Percentiles rank a stretch among this genome's conserved stretches.
Conservation (phyloP, 2,888 invertebrate species). For the Cheilosia impressa region DNA sequence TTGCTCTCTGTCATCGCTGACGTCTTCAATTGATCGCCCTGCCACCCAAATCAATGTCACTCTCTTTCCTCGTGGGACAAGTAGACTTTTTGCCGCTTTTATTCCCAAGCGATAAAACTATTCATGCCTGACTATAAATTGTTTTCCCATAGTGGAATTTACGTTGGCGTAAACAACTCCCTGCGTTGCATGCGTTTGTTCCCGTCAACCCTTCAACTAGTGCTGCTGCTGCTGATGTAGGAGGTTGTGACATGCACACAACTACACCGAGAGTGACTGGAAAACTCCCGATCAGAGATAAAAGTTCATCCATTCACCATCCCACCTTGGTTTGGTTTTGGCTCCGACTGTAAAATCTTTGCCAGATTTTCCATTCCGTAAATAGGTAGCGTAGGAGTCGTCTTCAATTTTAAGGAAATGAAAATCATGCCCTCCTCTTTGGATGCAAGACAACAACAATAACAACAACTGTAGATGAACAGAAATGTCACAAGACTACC, state of each 20-base stretch:
- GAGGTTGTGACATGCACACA: conserved; percentile 31
- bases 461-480: not conserved
- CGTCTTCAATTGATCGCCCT: conserved; percentile 9
- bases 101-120: conserved; percentile 50
- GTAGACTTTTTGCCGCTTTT: conserved; percentile 3
- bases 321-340: conserved; percentile 44
- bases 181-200: conserved; percentile 22
- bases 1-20: conserved; percentile 18
- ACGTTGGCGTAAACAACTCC: conserved; percentile 56
- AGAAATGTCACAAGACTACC: conserved; percentile 40
- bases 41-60: not conserved
- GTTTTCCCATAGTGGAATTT: conserved; percentile 45
- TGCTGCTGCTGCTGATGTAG: conserved; percentile 15
- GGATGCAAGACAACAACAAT: not conserved
- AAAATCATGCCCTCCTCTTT: conserved; percentile 46
- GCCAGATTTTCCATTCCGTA: conserved; percentile 71
- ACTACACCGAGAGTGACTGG: not conserved
- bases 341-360: conserved; percentile 65
- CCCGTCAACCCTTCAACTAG: conserved; percentile 55
- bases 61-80: not conserved
- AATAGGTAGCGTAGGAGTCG: conserved; percentile 67
- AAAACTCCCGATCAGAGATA: conserved; percentile 51
- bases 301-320: conserved; percentile 50
- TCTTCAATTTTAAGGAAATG: conserved; percentile 64
- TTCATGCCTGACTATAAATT: conserved; percentile 66